phyloP scores from a whole-genome alignment of 2,113 vertebrate species.

The Xenopus laevis region DNA sequence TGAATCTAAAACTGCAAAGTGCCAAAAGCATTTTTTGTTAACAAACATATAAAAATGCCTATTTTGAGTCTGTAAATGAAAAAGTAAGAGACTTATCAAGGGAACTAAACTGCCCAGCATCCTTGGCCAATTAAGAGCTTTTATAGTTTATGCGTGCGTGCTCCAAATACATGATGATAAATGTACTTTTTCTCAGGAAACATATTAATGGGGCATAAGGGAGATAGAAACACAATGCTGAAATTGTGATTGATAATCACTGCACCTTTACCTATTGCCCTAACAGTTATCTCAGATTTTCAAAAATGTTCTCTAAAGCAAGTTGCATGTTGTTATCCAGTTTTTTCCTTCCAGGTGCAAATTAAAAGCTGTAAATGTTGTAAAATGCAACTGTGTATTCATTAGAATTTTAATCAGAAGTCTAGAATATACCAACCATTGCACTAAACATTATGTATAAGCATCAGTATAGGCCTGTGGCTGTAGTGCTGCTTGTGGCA shows the following conservation, averaged over 20 bases:
- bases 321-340: not conserved
- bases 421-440: too few relatives aligned
- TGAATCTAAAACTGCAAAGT: conserved; percentile 1
- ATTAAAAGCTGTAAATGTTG: too few relatives aligned
- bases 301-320: not conserved
- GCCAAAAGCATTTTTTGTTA: conserved; percentile 1
- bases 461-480: too few relatives aligned
- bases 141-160: conserved; percentile 7
- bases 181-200: conserved; percentile 30
- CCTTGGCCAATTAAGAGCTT: conserved; percentile 24
- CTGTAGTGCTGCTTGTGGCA: too few relatives aligned
- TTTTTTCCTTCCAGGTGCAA: too few relatives aligned
- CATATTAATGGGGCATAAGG: conserved; percentile 24
- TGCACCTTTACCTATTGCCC: conserved; percentile 17
- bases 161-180: conserved; percentile 32
- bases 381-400: too few relatives aligned
- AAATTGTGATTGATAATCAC: conserved; percentile 27
- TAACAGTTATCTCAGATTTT: not conserved
- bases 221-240: conserved; percentile 16
- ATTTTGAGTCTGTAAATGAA: not conserved
- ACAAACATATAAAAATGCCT: conserved; percentile 12
- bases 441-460: too few relatives aligned
- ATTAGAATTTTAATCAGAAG: too few relatives aligned
- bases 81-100: conserved; percentile 14
- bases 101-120: not conserved